Evolutionary conservation across 2,113 vertebrate genomes (phyloP), one percentile per base, ranked within the genome.

Genomic region (Notechis scutatus): DNA sequence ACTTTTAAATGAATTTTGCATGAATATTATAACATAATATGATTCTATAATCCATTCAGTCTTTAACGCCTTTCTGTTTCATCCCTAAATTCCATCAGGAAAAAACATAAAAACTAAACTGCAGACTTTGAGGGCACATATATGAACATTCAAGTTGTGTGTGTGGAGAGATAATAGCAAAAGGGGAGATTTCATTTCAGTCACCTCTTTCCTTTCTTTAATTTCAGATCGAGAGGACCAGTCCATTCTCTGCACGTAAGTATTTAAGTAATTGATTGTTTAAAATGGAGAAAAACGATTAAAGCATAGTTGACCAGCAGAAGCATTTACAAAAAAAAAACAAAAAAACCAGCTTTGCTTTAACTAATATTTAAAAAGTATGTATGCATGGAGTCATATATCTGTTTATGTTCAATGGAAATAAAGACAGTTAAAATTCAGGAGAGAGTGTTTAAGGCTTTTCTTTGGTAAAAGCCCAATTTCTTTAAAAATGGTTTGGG

Each of bases 201-300:
- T 23, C 47, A 81, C 89, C 26, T 55, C 47, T 50, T 52, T 4
- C 88, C 88, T 94, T 18, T 93, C 3, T 96, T 93, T 95, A 11
- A 24, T 96, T 96, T 95, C 96, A 99, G 99, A 99, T 97, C 98
- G 99, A 91, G 99, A 99, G 97, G 99, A 99, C 96, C 99, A 99
- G 97, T 99, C 99, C 95, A 99, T 99, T 95, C 97, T 99, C 95
- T 99, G 99, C 99, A 99, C 99, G 99, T 99, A 97, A 99, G 99
- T 99, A 94, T 95, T 94, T 94, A 42, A 29, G 29, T 6, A 94
- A 85, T 39, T 50, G 39, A 5, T 90, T 81, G 52, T 90, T 57
- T 45, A 47, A 20, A 89, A 74, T 1, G 59, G 2, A 47, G 2
- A 94, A 57, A 47, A 61, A 87, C 52, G 85, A 24, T 0, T 4